A percentile compares a stretch with the other conserved stretches of the same genome.
These are phyloP conservation scores for Ptilorrhoa leucosticta DNA, from an alignment of 2,113 vertebrate species.

Conservation along the genomic window DNA sequence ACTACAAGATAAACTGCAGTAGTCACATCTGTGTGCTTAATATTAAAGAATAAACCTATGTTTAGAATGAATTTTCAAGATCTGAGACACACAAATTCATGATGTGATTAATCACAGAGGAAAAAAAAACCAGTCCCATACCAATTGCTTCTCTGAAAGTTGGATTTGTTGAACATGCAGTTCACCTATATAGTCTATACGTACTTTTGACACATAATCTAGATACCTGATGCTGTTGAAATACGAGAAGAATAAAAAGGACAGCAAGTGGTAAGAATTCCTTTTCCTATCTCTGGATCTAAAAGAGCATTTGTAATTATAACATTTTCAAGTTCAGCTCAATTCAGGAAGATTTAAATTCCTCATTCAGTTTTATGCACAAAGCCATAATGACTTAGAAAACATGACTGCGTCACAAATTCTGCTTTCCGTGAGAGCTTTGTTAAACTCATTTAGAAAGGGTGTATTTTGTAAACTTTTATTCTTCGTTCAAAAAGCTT, in stretches of 20 bases:
- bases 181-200: not conserved
- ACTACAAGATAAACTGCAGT: not conserved
- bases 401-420: not conserved
- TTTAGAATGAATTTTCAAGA: not conserved
- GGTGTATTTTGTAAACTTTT: not conserved
- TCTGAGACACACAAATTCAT: not conserved
- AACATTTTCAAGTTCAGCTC: not conserved
- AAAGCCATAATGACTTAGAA: not conserved
- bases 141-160: not conserved
- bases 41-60: not conserved
- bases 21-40: not conserved
- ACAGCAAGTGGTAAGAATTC: not conserved
- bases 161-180: not conserved
- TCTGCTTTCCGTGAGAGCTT: not conserved
- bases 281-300: not conserved
- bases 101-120: not conserved
- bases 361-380: not conserved
- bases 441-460: not conserved
- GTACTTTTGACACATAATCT: not conserved
- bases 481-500: not conserved
- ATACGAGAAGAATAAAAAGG: not conserved
- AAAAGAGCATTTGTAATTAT: not conserved
- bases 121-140: not conserved
- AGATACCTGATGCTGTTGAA: not conserved
- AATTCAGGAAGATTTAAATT: not conserved